Conservation (phyloP, 2,797 vertebrate genomes). For the Peromyscus nudipes region DNA sequence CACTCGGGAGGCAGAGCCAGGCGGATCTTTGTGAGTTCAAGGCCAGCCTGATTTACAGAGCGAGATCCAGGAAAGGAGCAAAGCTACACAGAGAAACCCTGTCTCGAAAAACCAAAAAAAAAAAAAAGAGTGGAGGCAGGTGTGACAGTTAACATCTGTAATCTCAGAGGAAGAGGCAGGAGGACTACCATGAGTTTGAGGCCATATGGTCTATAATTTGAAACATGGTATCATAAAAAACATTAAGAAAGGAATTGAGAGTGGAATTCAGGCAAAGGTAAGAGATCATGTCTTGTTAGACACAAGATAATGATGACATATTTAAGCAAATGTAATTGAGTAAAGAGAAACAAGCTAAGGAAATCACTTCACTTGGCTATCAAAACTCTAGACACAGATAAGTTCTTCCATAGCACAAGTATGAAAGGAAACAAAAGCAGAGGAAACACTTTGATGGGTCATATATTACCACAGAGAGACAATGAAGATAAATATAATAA, state of each 20-base stretch:
- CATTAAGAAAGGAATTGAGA: background rate
- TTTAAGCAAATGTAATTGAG: background rate
- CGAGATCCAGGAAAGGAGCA: no score
- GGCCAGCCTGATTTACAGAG: no score
- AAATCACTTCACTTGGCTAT: slow-evolving; percentile 52
- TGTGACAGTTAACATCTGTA: background rate
- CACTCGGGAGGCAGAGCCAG: no score
- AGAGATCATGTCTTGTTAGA: slow-evolving; percentile 54
- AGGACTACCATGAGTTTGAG: background rate
- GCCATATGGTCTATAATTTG: background rate
- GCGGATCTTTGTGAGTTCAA: no score
- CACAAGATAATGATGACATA: slow-evolving; percentile 49
- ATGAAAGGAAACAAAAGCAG: slow-evolving; percentile 53
- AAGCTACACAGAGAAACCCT: no score
- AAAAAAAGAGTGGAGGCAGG: background rate
- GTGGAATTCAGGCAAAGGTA: slow-evolving; percentile 61
- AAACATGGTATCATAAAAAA: background rate
- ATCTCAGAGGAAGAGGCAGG: background rate
- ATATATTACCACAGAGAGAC: slow-evolving; percentile 23
- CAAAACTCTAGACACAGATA: slow-evolving; percentile 31
- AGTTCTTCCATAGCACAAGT: slow-evolving; percentile 52
- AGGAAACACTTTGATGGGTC: background rate
- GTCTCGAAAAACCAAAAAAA: no score
- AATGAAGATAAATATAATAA: slow-evolving; percentile 52
- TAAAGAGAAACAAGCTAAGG: slow-evolving; percentile 37